Base-by-base conservation (phyloP, 2,797 vertebrate genomes). In the Coendou prehensilis region DNA sequence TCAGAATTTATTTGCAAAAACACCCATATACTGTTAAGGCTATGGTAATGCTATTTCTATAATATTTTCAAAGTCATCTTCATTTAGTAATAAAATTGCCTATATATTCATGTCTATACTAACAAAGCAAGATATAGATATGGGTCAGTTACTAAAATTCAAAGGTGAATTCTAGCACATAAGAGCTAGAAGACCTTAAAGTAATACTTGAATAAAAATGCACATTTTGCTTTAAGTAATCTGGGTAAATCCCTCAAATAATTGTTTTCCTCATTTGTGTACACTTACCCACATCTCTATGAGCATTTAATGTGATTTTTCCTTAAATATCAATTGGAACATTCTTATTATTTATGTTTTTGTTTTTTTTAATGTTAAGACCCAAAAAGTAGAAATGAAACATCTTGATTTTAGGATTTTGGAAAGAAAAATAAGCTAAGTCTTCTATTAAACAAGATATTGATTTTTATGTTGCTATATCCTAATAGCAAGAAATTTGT, bases 361-460 rank as follows among this genome's bases (percentile, higher is more conserved):
- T 41, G 2, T 41, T 41, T 78, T 94, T 97, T 95, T 89, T 41
- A 94, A 78, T 89, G 3, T 85, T 78, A 88, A 85, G 54, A 63
- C 9, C 22, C 33, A 91, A 93, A 82, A 92, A 5, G 3, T 47
- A 82, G 30, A 95, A 90, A 79, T 41, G 9, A 90, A 96, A 94
- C 91, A 9, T 54, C 23, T 97, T 28, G 41, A 93, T 89, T 95
- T 93, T 87, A 94, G 30, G 5, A 92, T 61, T 95, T 84, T 22
- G 1, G 50, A 91, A 93, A 28, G 11, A 76, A 69, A 94, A 45
- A 37, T 69, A 61, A 79, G 11, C 54, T 80, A 88, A 84, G 18
- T 63, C 33, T 33, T 85, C 37, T 91, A 95, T 89, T 85, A 87
- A 89, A 89, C 1, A 95, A 73, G 67, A 83, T 0, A 6, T 17